A percentile compares a stretch with the other conserved stretches of the same genome.
phyloP scores from a whole-genome alignment of 2,888 invertebrate species.

The Rhorus exstirpatorius region DNA sequence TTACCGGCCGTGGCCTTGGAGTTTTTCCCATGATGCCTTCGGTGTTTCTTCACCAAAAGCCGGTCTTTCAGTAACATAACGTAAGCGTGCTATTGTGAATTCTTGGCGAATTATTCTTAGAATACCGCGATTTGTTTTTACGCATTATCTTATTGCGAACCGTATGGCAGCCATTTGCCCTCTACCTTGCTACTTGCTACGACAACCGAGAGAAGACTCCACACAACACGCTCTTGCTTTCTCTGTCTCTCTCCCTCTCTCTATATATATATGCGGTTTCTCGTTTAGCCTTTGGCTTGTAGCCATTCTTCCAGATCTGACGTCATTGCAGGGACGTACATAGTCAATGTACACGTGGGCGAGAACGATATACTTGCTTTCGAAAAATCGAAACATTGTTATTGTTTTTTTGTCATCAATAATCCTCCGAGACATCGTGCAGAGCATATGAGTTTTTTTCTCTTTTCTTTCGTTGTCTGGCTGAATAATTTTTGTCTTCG shows the following conservation, averaged over 20 bases:
- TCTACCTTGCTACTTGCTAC: constrained; percentile 68
- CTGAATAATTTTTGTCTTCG: no score
- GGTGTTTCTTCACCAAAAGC: constrained; percentile 79
- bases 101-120: neutral
- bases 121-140: constrained; percentile 76
- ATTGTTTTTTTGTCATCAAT: neutral
- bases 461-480: neutral
- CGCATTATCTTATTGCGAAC: constrained; percentile 80
- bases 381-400: neutral
- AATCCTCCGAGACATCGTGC: neutral
- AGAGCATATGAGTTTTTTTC: neutral
- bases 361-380: constrained; percentile 1
- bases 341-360: constrained; percentile 16
- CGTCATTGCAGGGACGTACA: constrained; percentile 72
- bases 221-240: constrained; percentile 20
- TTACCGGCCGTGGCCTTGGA: constrained; percentile 83
- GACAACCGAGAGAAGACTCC: constrained; percentile 21
- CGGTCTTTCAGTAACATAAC: constrained; percentile 83
- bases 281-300: constrained; percentile 80
- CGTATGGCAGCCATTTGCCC: constrained; percentile 82
- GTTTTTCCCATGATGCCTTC: constrained; percentile 83
- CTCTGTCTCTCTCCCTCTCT: constrained; percentile 32
- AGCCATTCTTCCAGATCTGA: constrained; percentile 77
- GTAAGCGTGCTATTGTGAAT: constrained; percentile 11
- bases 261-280: no score